Percentiles rank a stretch among this genome's conserved stretches.
Evolutionary conservation across 2,113 vertebrate species (phyloP).

Genomic region (Rhadina sibilatrix): DNA sequence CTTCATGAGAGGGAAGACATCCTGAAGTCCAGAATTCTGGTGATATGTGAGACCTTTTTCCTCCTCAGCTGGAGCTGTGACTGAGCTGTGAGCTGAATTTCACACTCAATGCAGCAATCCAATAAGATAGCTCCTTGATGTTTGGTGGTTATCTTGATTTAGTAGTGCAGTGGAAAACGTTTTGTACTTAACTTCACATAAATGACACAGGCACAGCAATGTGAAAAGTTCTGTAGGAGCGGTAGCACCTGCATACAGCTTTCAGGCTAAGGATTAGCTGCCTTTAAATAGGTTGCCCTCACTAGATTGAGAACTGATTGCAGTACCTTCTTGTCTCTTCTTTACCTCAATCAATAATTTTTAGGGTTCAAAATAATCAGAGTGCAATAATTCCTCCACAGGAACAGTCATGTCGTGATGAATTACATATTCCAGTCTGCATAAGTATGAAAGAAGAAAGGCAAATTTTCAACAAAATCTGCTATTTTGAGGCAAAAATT

Average conservation of each 20-base stretch:
- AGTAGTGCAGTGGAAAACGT: neutral
- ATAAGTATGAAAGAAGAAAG: neutral
- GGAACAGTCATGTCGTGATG: neutral
- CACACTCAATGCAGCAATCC: neutral
- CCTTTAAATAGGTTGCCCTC: neutral
- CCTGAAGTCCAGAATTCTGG: neutral
- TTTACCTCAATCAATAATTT: slow-evolving; percentile 53
- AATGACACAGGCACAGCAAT: neutral
- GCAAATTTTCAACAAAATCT: neutral
- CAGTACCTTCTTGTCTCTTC: slow-evolving; percentile 3
- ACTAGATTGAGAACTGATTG: slow-evolving; percentile 34
- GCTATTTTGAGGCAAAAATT: neutral
- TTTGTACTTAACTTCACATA: neutral
- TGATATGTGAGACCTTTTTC: neutral
- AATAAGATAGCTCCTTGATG: neutral
- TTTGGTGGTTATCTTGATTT: slow-evolving; percentile 47
- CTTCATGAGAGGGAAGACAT: neutral
- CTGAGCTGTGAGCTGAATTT: neutral
- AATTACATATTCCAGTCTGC: neutral
- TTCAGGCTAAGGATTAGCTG: slow-evolving; percentile 38
- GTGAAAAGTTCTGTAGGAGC: neutral
- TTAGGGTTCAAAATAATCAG: slow-evolving; percentile 35
- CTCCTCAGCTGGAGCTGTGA: neutral
- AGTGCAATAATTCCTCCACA: slow-evolving; percentile 1
- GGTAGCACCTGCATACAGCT: neutral